phyloP scores from a whole-genome alignment of 2,113 vertebrate genomes.

The Anhinga anhinga region DNA sequence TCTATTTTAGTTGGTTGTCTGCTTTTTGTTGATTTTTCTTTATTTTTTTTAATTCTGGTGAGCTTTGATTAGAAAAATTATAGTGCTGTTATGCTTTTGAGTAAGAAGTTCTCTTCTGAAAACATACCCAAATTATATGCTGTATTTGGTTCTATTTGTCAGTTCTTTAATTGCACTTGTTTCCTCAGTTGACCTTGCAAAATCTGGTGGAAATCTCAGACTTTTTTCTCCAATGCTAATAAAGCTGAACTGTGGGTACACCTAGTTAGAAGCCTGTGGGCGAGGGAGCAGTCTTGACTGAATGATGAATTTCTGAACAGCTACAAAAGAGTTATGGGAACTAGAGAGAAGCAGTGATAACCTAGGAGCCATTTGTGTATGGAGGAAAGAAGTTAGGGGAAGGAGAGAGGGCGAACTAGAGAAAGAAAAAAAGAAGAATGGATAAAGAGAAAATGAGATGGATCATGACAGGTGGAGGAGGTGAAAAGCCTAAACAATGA shows the following conservation, averaged over 20 bases:
- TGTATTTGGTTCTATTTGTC: background rate
- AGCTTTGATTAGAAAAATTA: background rate
- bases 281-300: background rate
- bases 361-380: rapidly evolving
- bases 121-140: background rate
- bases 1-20: background rate
- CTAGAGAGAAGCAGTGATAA: background rate
- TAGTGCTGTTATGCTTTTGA: background rate
- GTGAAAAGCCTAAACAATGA: background rate
- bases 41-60: background rate
- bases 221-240: background rate
- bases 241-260: background rate
- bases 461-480: rapidly evolving
- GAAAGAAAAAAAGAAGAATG: background rate
- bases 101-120: background rate
- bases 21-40: background rate
- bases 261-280: background rate
- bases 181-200: background rate
- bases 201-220: background rate
- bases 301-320: background rate
- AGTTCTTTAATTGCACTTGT: background rate
- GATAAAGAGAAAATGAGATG: background rate
- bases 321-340: background rate
- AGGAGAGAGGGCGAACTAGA: background rate
- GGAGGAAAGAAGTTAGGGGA: background rate